These are phyloP conservation scores for Takifugu flavidus DNA, from an alignment of 2,113 vertebrate species.

Conservation along the genomic window DNA sequence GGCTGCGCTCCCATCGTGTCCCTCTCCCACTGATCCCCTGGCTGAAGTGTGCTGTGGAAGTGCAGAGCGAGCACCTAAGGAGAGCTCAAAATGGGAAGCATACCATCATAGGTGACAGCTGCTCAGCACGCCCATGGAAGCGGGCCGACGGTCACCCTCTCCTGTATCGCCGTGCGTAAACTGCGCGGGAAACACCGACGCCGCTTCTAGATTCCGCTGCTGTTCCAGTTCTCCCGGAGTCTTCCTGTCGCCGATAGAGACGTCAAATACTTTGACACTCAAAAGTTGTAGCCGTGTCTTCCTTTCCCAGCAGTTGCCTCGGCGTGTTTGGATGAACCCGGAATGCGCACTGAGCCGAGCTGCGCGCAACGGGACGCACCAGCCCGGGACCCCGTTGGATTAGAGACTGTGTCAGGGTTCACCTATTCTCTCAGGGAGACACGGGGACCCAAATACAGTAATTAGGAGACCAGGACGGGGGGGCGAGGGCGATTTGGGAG, in stretches of 20 bases:
- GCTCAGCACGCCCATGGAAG: conserved; percentile 18
- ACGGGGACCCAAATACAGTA: conserved; percentile 22
- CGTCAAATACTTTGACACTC: conserved; percentile 4
- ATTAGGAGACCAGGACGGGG: not conserved
- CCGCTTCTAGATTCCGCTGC: conserved; percentile 13
- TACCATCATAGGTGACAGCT: conserved; percentile 4
- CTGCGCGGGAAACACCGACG: conserved; percentile 8
- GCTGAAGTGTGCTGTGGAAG: conserved; percentile 35
- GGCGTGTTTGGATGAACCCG: not conserved
- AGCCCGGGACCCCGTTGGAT: conserved; percentile 17
- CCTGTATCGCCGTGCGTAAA: conserved; percentile 31
- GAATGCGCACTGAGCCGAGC: conserved; percentile 1
- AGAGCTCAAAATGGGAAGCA: conserved; percentile 9
- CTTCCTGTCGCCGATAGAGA: conserved; percentile 32
- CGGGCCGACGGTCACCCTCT: not conserved
- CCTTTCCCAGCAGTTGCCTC: not conserved
- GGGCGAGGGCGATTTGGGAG: not conserved
- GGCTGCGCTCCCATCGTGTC: conserved; percentile 45
- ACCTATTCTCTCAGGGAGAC: conserved; percentile 7
- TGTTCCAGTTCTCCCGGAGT: conserved; percentile 22
- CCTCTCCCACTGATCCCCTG: conserved; percentile 20
- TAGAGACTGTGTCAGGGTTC: conserved; percentile 1
- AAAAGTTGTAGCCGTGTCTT: conserved; percentile 13
- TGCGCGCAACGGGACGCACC: conserved; percentile 45
- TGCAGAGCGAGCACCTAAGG: not conserved